Conservation (phyloP, 2,888 invertebrate species). For the Euphydryas editha region DNA sequence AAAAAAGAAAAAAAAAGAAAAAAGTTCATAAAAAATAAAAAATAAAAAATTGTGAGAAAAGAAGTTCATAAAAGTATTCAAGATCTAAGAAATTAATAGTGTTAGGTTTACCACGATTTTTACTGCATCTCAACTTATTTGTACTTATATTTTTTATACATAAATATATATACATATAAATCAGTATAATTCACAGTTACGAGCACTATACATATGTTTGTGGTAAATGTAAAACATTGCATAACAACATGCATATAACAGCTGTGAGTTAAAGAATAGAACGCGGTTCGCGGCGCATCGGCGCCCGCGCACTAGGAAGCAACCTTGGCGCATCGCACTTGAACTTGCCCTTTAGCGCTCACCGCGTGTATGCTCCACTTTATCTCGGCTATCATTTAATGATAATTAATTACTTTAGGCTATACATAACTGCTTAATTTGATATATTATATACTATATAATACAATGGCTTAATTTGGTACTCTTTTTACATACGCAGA, state of each 20-base stretch:
- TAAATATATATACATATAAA: neutral
- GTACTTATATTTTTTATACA: neutral
- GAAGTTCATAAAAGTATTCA: too few relatives aligned
- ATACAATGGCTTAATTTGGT: too few relatives aligned
- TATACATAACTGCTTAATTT: too few relatives aligned
- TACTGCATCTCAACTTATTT: too few relatives aligned
- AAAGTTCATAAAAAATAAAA: too few relatives aligned
- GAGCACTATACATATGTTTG: neutral
- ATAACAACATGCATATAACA: slow-evolving; percentile 30
- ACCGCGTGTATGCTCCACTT: slow-evolving; percentile 37
- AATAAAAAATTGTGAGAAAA: too few relatives aligned
- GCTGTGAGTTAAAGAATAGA: slow-evolving; percentile 38
- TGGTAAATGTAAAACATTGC: slow-evolving; percentile 7
- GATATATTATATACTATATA: too few relatives aligned
- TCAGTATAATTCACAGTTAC: neutral
- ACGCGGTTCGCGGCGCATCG: slow-evolving; percentile 40
- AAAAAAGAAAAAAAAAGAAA: too few relatives aligned
- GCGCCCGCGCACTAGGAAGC: slow-evolving; percentile 65
- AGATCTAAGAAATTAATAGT: too few relatives aligned
- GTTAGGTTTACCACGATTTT: too few relatives aligned
- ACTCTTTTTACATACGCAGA: too few relatives aligned
- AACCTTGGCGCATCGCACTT: slow-evolving; percentile 73
- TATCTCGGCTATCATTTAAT: slow-evolving; percentile 33
- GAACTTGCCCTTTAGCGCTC: slow-evolving; percentile 69
- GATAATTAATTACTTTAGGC: slow-evolving; percentile 28